Conservation (phyloP, 2,113 vertebrate species). For the Amphilophus citrinellus region DNA sequence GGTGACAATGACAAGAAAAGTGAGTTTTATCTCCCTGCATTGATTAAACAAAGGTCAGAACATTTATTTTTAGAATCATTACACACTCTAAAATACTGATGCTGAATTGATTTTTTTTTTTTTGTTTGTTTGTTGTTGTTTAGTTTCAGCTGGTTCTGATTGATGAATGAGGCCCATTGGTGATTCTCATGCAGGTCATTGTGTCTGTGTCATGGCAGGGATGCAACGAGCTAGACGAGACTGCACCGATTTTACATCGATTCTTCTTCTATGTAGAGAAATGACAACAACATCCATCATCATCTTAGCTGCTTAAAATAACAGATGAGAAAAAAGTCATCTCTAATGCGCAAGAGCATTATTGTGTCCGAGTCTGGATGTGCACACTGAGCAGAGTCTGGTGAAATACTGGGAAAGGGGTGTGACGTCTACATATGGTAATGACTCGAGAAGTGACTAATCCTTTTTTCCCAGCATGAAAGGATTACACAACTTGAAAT, state of each 20-base stretch:
- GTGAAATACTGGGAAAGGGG: not conserved
- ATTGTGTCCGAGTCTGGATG: not conserved
- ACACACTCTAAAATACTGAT: slow-evolving; percentile 18
- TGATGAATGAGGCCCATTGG: slow-evolving; percentile 39
- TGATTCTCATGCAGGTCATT: slow-evolving; percentile 7
- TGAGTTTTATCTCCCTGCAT: slow-evolving; percentile 20
- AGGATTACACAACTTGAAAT: slow-evolving; percentile 1
- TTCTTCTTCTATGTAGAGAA: slow-evolving; percentile 19
- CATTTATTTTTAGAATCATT: slow-evolving; percentile 57
- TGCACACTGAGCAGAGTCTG: not conserved
- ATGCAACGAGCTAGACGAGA: not conserved
- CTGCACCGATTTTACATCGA: slow-evolving; percentile 32
- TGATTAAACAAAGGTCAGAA: slow-evolving; percentile 46
- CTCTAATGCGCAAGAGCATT: not conserved
- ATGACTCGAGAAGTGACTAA: slow-evolving; percentile 2
- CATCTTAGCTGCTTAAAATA: not conserved
- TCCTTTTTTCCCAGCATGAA: slow-evolving; percentile 11
- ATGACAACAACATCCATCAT: slow-evolving; percentile 51
- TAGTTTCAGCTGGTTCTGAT: slow-evolving; percentile 21
- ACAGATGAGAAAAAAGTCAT: not conserved
- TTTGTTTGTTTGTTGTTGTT: not conserved
- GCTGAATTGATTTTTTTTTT: slow-evolving; percentile 19
- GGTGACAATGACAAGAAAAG: slow-evolving; percentile 22
- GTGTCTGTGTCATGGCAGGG: not conserved
- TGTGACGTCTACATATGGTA: not conserved